Conservation (phyloP, 2,888 invertebrate genomes). For the Cerastis rubricosa region DNA sequence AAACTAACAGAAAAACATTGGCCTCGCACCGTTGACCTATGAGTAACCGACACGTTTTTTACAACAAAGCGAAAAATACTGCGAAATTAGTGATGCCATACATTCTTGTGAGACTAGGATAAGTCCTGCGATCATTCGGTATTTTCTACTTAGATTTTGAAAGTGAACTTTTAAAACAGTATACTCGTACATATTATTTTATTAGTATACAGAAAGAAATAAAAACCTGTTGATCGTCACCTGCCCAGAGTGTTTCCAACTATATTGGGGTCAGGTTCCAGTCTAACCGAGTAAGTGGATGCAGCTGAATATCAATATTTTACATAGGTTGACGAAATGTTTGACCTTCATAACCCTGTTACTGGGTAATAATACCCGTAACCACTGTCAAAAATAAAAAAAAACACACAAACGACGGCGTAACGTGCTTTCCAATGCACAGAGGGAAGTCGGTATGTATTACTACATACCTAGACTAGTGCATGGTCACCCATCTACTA, state of each 20-base stretch:
- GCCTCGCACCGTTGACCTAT: slow-evolving; percentile 86
- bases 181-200: too few species aligned
- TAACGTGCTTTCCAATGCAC: background rate
- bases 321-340: background rate
- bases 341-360: background rate
- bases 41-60: slow-evolving; percentile 82
- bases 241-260: background rate
- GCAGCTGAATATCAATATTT: background rate
- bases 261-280: background rate
- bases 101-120: slow-evolving; percentile 36
- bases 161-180: background rate
- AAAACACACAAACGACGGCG: background rate
- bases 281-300: background rate
- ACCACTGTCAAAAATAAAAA: background rate
- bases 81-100: slow-evolving; percentile 64
- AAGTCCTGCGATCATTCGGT: slow-evolving; percentile 16
- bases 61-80: slow-evolving; percentile 72
- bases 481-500: too few species aligned
- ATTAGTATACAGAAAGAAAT: background rate
- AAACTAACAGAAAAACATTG: slow-evolving; percentile 73
- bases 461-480: too few species aligned
- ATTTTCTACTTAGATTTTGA: background rate
- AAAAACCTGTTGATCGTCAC: background rate
- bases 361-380: background rate
- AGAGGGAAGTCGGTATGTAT: too few species aligned